phyloP scores from a whole-genome alignment of 2,888 invertebrate genomes.

The Cybosia mesomella region DNA sequence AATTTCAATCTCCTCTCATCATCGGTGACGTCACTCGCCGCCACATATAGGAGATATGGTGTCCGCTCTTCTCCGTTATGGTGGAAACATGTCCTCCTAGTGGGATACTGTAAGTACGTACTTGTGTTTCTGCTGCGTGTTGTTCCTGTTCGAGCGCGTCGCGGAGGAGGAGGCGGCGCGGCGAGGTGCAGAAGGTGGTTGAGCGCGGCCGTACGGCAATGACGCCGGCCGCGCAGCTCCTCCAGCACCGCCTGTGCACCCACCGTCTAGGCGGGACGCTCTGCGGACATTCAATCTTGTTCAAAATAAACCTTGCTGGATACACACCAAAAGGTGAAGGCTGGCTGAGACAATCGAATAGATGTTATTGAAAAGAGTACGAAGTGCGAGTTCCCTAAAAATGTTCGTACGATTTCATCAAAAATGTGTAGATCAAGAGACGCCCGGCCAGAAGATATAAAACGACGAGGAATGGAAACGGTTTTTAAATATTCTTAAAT shows the following conservation, averaged over 20 bases:
- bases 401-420: too few relatives aligned
- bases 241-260: conserved; percentile 60
- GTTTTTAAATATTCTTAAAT: not conserved
- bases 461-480: not conserved
- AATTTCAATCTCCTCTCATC: not conserved
- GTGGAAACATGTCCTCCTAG: not conserved
- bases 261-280: conserved; percentile 88
- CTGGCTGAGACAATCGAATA: not conserved
- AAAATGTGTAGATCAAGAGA: too few relatives aligned
- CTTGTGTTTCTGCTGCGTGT: conserved; percentile 76
- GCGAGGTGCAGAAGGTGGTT: conserved; percentile 82
- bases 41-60: too few relatives aligned
- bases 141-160: conserved; percentile 80
- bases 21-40: not conserved
- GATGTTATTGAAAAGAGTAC: not conserved
- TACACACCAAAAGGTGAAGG: not conserved
- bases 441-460: too few relatives aligned
- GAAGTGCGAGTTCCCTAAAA: too few relatives aligned
- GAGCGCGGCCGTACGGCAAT: conserved; percentile 88
- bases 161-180: conserved; percentile 90
- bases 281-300: conserved; percentile 48
- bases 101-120: conserved; percentile 41
- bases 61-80: too few relatives aligned
- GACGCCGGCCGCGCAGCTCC: conserved; percentile 88
- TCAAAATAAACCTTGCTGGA: not conserved